Evolutionary conservation across 2,797 vertebrate genomes (phyloP).

Genomic region (Eremophila alpestris): DNA sequence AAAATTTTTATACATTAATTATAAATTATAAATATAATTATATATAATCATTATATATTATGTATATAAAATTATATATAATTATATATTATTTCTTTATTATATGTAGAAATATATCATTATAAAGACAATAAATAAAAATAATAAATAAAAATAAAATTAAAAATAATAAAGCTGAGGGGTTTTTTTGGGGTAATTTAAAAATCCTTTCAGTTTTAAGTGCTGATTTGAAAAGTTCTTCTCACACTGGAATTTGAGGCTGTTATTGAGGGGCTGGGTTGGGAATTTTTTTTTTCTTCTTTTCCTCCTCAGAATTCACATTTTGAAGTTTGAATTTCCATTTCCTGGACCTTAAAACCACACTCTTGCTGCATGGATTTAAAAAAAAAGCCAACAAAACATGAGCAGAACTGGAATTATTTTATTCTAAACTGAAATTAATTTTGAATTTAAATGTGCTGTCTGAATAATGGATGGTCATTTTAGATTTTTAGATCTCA

Average conservation of each 20-base stretch:
- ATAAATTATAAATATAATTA: too few relatives aligned
- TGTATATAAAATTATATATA: too few relatives aligned
- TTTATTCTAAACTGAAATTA: background rate
- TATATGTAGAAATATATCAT: too few relatives aligned
- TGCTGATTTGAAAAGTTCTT: background rate
- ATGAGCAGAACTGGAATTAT: background rate
- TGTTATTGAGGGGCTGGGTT: background rate
- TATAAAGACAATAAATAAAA: too few relatives aligned
- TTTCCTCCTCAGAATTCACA: background rate
- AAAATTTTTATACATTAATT: too few relatives aligned
- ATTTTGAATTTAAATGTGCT: background rate
- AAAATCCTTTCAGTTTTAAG: background rate
- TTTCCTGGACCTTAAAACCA: background rate
- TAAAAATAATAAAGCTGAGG: background rate
- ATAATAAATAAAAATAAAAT: background rate
- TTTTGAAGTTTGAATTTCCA: background rate
- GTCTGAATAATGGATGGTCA: background rate
- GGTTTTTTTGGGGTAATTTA: rapidly evolving
- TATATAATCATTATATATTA: too few relatives aligned
- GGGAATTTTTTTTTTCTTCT: background rate
- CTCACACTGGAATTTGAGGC: background rate
- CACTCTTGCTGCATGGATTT: background rate
- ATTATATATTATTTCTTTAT: too few relatives aligned
- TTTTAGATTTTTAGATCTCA: background rate
- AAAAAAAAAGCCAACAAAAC: background rate